These are phyloP conservation scores for Pseudoips prasinana DNA, from an alignment of 2,888 invertebrate species.

Conservation along the genomic window DNA sequence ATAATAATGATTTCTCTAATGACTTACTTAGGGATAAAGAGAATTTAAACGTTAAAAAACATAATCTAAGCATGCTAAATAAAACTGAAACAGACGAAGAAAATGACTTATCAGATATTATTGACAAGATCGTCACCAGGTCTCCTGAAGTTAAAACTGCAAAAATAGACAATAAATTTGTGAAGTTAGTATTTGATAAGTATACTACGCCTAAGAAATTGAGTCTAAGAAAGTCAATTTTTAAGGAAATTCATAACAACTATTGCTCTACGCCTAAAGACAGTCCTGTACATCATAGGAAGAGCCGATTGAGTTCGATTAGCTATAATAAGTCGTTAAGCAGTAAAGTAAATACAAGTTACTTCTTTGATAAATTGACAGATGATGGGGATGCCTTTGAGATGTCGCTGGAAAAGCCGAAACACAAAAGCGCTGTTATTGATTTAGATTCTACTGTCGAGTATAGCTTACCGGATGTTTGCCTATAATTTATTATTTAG, in stretches of 20 bases:
- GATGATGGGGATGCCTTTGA: conserved; percentile 84
- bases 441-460: conserved; percentile 56
- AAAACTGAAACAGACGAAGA: conserved; percentile 43
- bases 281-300: conserved; percentile 43
- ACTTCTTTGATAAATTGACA: conserved; percentile 77
- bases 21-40: conserved; percentile 27
- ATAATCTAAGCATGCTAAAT: conserved; percentile 50
- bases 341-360: conserved; percentile 65
- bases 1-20: conserved; percentile 14
- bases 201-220: conserved; percentile 49
- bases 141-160: conserved; percentile 50
- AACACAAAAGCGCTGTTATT: conserved; percentile 49
- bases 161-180: conserved; percentile 56
- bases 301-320: conserved; percentile 31
- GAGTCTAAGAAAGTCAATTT: conserved; percentile 38
- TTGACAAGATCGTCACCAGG: conserved; percentile 61
- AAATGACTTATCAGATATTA: conserved; percentile 60
- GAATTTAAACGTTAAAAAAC: conserved; percentile 18
- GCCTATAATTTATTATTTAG: conserved; percentile 44
- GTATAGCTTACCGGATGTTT: conserved; percentile 60
- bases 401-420: conserved; percentile 78
- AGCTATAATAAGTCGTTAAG: conserved; percentile 38
- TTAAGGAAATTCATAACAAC: conserved; percentile 48
- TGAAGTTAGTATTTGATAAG: conserved; percentile 59
- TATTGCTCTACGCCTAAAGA: conserved; percentile 63